phyloP scores from a whole-genome alignment of 2,113 vertebrate species.

The Chionis minor region DNA sequence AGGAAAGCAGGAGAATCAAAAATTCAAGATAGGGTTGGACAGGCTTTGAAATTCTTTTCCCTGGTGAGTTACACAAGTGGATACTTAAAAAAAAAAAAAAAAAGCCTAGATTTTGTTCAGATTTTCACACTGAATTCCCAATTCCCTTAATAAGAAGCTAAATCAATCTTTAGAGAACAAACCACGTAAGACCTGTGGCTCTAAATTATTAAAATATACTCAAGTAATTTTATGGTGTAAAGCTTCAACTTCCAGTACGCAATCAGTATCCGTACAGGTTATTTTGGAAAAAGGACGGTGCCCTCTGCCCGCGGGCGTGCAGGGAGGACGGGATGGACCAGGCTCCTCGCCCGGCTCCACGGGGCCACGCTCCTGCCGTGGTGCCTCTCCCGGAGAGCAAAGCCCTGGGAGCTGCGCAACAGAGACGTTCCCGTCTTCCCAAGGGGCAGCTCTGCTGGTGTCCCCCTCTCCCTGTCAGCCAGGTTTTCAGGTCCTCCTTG shows the following conservation, averaged over 20 bases:
- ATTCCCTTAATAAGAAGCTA: conserved; percentile 61
- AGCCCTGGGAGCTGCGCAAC: fast-evolving
- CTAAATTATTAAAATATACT: conserved; percentile 55
- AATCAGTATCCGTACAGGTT: not conserved
- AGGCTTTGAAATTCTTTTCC: conserved; percentile 51
- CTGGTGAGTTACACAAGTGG: not conserved
- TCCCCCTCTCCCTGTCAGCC: not conserved
- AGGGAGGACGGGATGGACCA: not conserved
- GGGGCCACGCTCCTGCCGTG: fast-evolving
- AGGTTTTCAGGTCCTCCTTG: not conserved
- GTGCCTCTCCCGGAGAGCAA: not conserved
- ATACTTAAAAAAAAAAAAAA: conserved; percentile 18
- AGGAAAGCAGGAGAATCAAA: conserved; percentile 28
- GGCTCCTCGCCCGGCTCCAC: not conserved
- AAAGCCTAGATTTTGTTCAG: conserved; percentile 28
- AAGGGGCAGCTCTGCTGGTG: fast-evolving
- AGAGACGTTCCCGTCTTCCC: not conserved
- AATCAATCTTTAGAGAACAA: conserved; percentile 60
- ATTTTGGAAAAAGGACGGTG: fast-evolving
- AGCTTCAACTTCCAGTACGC: not conserved
- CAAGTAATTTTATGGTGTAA: not conserved
- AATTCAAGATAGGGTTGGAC: not conserved
- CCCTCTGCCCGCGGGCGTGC: no score
- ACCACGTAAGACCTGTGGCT: conserved; percentile 26
- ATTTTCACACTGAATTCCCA: conserved; percentile 32